Base-by-base conservation (phyloP, 2,797 vertebrate genomes). In the Salarias fasciatus region DNA sequence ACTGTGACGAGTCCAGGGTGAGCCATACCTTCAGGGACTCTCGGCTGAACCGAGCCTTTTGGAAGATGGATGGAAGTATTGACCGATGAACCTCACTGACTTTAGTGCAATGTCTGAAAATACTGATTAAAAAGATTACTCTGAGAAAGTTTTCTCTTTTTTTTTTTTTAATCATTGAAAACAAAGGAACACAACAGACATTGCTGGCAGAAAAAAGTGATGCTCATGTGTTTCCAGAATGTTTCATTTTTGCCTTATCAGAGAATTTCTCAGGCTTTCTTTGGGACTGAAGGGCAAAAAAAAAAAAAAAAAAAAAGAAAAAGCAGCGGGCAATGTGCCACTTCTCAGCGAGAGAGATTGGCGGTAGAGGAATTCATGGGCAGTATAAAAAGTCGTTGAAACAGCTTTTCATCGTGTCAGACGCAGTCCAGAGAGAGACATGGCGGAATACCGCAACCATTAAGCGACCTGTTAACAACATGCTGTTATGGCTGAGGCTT, bases 251-350 rank as follows among this genome's bases (percentile, higher is more conserved):
- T 48, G 12, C 64, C 82, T 84, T 84, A 82, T 88, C 80, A 74
- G 74, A 53, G 44, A 18, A 44, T 84, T 91, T 92, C 88, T 89
- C 85, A 91, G 85, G 88, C 84, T 79, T 79, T 69, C 72, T 84
- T 53, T 65, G 65, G 79, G 78, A 78, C 72, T 82, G 33, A 45
- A 55, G 53, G 65, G 50, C 69, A 79, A 53, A 73, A 63, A 82
- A 71, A 14, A n/a, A n/a, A 24, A 18, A 3, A 3, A 24, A 3
- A 24, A 18, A 24, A 24, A 24, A 24, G 18, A 24, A 24, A 24
- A 18, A 24, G 18, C 18, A 24, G 18, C 53, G 13, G 14, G 70
- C 69, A 75, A 41, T 44, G 38, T 59, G 67, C 53, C 75, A 68
- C 67, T 57, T 54, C 72, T 79, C 24, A 64, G 51, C 45, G 59